Base-by-base conservation (phyloP, 2,888 invertebrate species). In the Drosophila buzzatii region DNA sequence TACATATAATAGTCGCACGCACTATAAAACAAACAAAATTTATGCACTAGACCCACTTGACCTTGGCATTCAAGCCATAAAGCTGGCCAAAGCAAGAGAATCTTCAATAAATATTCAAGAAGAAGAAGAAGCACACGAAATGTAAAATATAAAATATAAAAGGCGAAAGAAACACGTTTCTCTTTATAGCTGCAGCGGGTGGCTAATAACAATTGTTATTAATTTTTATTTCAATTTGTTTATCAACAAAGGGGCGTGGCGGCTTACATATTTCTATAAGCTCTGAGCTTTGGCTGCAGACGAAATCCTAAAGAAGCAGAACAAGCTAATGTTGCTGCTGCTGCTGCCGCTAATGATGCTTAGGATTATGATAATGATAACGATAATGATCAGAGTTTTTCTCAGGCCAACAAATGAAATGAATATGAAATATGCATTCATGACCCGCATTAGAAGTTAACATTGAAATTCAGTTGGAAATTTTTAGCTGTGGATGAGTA, bases 41-140 rank as follows among this genome's bases (percentile, higher is more conserved):
- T 71, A 82, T 73, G 66, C 16, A 52, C 53, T 45, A 57, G 44
- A n/a, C 31, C 31, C 41, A 61, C 9, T 45, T 73, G 80, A 85
- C 85, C 82, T 87, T 87, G 85, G 58, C 73, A 85, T 78, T 86
- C 49, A 45, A 72, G 77, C 67, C 58, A 71, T 82, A 73, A 80
- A 82, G 60, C 57, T 67, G 58, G n/a, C 59, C 57, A 31, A 47
- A 51, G 55, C 27, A n/a, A 41, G 33, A 33, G 35, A 63, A 56
- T 51, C 16, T 39, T 16, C 20, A 14, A 18, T 18, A 62, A 44
- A 44, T 33, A 51, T 14, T 20, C 27, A 23, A 44, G n/a, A 41
- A 41, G 41, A 35, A 45, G 42, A 53, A 23, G 18, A 59, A 27
- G 18, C n/a, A n/a, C n/a, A 39, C 45, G 8, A 18, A 49, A 35